Evolutionary conservation across 2,888 invertebrate genomes (phyloP), one percentile per base, ranked within the genome.

Genomic region (Drosophila colorata): DNA sequence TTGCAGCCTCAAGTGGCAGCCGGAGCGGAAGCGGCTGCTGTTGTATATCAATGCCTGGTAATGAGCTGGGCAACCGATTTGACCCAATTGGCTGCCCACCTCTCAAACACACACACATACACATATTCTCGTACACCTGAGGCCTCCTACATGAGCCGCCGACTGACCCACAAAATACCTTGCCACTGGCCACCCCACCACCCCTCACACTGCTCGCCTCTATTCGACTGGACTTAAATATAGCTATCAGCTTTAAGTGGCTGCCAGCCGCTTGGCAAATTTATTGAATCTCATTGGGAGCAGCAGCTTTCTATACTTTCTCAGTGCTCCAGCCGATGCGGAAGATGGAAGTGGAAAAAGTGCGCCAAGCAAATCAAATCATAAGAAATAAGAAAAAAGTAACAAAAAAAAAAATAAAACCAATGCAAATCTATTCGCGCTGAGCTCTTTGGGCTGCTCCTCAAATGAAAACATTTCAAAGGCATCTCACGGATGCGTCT

Each of bases 231-330:
- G 78, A 78, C 87, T 87, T 84, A 84, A 84, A 84, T 84, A 84
- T 88, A 84, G 84, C 83, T 84, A 84, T 88, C 87, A 86, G 71
- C 69, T 82, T 87, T 83, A 87, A 83, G 88, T 87, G 83, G 86
- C 77, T 76, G 81, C 78, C 80, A 61, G 51, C 43, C 43, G 77
- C 55, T 65, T 75, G 46, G 79, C 67, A 74, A 88, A 84, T 84
- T 84, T 84, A 84, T 84, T 84, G 83, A 88, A 86, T 80, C 74
- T 72, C 88, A 88, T 84, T 80, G 66, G 58, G 72, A 74, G 78
- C 33, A 33, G 33, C 75, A 75, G 75, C 75, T 75, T 75, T 75
- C 75, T 78, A 73, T 67, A 78, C 75, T 75, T 75, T 75, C 75
- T 60, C 74, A 68, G 71, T 41, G 61, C 58, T 40, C 13, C 47